Evolutionary conservation across 2,797 vertebrate genomes (phyloP).

Genomic region (Alauda arvensis): DNA sequence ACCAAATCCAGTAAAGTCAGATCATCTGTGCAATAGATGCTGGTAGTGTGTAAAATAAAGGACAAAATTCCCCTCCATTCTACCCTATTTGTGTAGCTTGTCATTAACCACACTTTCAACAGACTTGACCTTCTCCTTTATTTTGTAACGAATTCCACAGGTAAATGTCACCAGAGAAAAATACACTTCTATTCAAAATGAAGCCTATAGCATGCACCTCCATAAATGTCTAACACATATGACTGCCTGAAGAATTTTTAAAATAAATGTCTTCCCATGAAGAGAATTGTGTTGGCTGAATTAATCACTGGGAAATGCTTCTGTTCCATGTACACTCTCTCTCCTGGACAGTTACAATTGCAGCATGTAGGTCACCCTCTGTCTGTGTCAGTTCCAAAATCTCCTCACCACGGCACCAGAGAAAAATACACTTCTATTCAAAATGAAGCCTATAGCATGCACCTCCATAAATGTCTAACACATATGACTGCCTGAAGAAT

Average conservation of each 20-base stretch:
- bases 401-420: background rate
- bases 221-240: background rate
- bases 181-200: slow-evolving; percentile 60
- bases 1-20: background rate
- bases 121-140: slow-evolving; percentile 42
- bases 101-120: background rate
- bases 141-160: slow-evolving; percentile 51
- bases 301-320: slow-evolving; percentile 51
- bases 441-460: slow-evolving; percentile 49
- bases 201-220: slow-evolving; percentile 37
- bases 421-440: slow-evolving; percentile 61
- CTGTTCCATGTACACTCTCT: slow-evolving; percentile 10
- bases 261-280: slow-evolving; percentile 46
- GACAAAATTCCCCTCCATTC: background rate
- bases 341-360: background rate
- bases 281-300: slow-evolving; percentile 39
- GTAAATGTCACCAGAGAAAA: slow-evolving; percentile 50
- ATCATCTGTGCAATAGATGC: background rate
- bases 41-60: background rate
- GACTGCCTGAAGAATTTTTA: slow-evolving; percentile 45
- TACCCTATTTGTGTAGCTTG: background rate
- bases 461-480: slow-evolving; percentile 1
- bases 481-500: slow-evolving; percentile 25
- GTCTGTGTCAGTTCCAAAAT: slow-evolving; percentile 4
- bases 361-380: background rate